phyloP scores from a whole-genome alignment of 2,797 vertebrate genomes.

The Peromyscus aztecus region DNA sequence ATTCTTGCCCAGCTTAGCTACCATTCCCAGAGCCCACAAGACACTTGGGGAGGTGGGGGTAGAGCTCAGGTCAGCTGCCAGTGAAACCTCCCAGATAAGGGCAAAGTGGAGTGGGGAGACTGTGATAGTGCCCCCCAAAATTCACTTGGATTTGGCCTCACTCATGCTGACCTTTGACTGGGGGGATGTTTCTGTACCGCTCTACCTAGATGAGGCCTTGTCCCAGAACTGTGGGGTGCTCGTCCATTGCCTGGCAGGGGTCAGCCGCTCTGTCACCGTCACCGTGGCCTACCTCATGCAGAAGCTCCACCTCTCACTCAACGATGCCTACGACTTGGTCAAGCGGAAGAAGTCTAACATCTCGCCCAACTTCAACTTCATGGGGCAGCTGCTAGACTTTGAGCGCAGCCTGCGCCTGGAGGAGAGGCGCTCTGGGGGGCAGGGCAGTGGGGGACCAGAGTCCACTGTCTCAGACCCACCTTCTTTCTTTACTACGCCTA shows the following conservation, averaged over 20 bases:
- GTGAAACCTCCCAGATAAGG: not conserved
- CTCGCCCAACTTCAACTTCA: constrained; percentile 99
- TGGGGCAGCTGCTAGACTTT: constrained; percentile 99
- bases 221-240: constrained; percentile 98
- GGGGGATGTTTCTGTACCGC: constrained; percentile 54
- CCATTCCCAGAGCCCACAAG: not conserved
- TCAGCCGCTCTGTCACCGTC: constrained; percentile 98
- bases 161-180: not conserved
- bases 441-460: constrained; percentile 35
- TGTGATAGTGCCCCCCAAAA: not conserved
- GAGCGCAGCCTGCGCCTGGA: constrained; percentile 90
- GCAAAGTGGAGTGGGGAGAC: not conserved
- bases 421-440: constrained; percentile 49
- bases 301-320: constrained; percentile 98
- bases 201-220: constrained; percentile 94
- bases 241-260: constrained; percentile 98
- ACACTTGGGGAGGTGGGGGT: not conserved
- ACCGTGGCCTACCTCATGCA: constrained; percentile 99
- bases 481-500: constrained; percentile 86
- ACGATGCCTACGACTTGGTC: constrained; percentile 98
- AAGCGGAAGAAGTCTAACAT: constrained; percentile 99
- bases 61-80: not conserved
- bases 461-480: constrained; percentile 65
- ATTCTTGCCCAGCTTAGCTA: not conserved
- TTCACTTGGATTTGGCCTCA: not conserved